These are phyloP conservation scores for Agrochola circellaris DNA, from an alignment of 2,888 invertebrate genomes.

Conservation along the genomic window DNA sequence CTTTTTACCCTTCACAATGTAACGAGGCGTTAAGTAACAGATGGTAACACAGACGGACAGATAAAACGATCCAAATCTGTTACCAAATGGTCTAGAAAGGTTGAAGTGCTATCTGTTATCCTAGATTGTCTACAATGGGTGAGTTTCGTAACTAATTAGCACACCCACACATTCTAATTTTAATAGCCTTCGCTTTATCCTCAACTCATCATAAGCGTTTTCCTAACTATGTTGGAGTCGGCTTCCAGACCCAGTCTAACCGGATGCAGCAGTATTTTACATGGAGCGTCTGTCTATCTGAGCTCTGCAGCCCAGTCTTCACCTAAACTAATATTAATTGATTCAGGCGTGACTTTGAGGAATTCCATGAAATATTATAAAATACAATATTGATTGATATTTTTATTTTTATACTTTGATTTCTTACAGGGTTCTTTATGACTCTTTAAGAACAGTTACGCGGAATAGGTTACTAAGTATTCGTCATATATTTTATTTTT, in stretches of 20 bases:
- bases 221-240: not conserved
- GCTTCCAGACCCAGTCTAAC: not conserved
- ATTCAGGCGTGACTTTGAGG: too few species aligned
- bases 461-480: too few species aligned
- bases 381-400: too few species aligned
- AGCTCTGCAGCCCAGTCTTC: not conserved
- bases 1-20: constrained; percentile 49
- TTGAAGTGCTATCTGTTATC: constrained; percentile 6
- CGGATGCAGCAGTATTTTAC: not conserved
- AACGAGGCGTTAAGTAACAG: constrained; percentile 42
- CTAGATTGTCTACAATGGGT: constrained; percentile 4
- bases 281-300: not conserved
- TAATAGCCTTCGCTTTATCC: not conserved
- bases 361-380: too few species aligned
- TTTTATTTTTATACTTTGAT: too few species aligned
- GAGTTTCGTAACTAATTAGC: constrained; percentile 12
- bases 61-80: constrained; percentile 33
- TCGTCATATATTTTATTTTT: too few species aligned
- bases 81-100: constrained; percentile 37
- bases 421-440: too few species aligned
- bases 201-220: not conserved
- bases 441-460: too few species aligned
- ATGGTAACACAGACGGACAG: constrained; percentile 22
- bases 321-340: too few species aligned
- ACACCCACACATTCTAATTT: not conserved